Base-by-base conservation (phyloP, 2,113 vertebrate species). In the Lanius collurio region DNA sequence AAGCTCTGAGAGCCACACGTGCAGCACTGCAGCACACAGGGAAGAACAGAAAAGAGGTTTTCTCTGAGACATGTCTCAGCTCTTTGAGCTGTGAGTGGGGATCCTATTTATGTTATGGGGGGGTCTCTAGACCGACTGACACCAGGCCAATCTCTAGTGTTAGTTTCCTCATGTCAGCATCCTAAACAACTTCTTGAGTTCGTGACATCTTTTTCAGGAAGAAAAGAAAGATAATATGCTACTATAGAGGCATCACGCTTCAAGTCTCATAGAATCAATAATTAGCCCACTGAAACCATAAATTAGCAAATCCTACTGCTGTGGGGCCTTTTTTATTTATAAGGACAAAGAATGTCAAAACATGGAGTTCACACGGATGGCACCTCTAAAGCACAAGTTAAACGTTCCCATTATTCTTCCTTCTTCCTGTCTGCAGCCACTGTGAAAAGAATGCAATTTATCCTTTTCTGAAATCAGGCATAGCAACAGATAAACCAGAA, bases 21-120 rank as follows among this genome's bases (percentile, higher is more conserved):
- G 63, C 11, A 2, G 26, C 7, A 3, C 67, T 31, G 53, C 3
- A 2, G 56, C 0, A 0, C 10, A 11, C 11, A 3, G 49, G 24
- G 31, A 15, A 67, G 69, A n/a, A 41, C 5, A 15, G 31, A 26
- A 56, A 19, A 63, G 19, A 8, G 24, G 18, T 39, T 47, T 86
- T 49, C 65, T 65, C 26, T 8, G 19, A 57, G n/a, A 46, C 27
- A 5, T 2, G 9, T 39, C 41, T 35, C 70, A 53, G 30, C 31
- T 71, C 35, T 81, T 39, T 13, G 23, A 83, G 28, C 46, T 35
- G 41, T 69, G 68, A 83, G 14, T 39, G 56, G 56, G 49, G 20
- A 68, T 26, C 16, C 27, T 26, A 3, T 47, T 28, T n/a, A 24
- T n/a, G n/a, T 64, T 82, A 33, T 0, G 7, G 41, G 35, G 20